Evolutionary conservation across 2,888 invertebrate genomes (phyloP).

Genomic region (Stenoptilia bipunctidactyla): DNA sequence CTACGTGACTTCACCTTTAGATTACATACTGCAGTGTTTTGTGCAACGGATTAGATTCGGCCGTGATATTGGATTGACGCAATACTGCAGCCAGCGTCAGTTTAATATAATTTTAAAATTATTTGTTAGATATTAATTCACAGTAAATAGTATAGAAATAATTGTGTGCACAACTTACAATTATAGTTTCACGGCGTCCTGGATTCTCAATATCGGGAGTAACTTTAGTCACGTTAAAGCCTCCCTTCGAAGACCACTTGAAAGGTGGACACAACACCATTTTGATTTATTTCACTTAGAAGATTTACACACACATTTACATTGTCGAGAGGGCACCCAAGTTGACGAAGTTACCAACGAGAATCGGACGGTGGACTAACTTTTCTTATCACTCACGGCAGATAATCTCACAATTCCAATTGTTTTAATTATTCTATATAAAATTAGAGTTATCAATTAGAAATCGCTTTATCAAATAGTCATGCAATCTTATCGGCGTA

Average conservation of each 20-base stretch:
- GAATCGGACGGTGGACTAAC: constrained; percentile 38
- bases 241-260: constrained; percentile 45
- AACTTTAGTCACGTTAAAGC: constrained; percentile 32
- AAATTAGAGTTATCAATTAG: constrained; percentile 39
- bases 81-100: too few species aligned
- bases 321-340: constrained; percentile 8
- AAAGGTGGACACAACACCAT: constrained; percentile 65
- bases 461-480: constrained; percentile 50
- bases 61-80: too few species aligned
- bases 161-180: too few species aligned
- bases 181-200: constrained; percentile 43
- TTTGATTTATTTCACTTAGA: neutral
- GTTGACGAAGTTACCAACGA: constrained; percentile 22
- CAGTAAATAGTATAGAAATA: too few species aligned
- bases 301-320: constrained; percentile 13
- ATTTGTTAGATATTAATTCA: too few species aligned
- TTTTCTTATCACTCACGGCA: constrained; percentile 47
- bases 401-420: constrained; percentile 61
- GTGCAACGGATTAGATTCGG: too few species aligned
- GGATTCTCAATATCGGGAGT: constrained; percentile 18
- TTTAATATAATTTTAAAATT: too few species aligned
- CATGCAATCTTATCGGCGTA: constrained; percentile 58
- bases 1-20: too few species aligned
- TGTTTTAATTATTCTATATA: constrained; percentile 63
- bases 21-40: too few species aligned